Conservation (phyloP, 2,113 vertebrate species). For the Pseudorhombus dupliciocellatus region DNA sequence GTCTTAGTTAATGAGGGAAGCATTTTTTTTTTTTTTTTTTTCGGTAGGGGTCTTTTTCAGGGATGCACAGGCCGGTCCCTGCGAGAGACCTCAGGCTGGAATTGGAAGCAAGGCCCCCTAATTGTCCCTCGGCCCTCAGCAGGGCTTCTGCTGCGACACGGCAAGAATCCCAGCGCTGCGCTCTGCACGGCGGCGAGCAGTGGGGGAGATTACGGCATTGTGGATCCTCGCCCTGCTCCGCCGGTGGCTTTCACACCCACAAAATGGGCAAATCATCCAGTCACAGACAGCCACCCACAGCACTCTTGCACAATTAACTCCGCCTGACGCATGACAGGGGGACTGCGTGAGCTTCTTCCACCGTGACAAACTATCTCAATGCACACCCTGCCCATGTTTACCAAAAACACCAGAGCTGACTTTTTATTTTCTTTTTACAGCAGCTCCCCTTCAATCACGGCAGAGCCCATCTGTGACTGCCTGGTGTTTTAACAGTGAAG, state of each 20-base stretch:
- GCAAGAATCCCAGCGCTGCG: slow-evolving; percentile 48
- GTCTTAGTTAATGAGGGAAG: slow-evolving; percentile 3
- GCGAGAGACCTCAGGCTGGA: slow-evolving; percentile 40
- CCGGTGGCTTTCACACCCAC: slow-evolving; percentile 66
- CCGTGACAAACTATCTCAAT: slow-evolving; percentile 46
- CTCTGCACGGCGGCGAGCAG: slow-evolving; percentile 26
- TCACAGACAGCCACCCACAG: slow-evolving; percentile 52
- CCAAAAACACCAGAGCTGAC: slow-evolving; percentile 34
- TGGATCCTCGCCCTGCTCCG: slow-evolving; percentile 58
- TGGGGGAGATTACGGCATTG: slow-evolving; percentile 56
- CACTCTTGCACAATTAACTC: slow-evolving; percentile 63
- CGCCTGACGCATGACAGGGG: slow-evolving; percentile 47
- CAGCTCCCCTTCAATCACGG: slow-evolving; percentile 8
- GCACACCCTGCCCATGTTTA: slow-evolving; percentile 27
- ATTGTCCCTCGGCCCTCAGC: slow-evolving; percentile 63
- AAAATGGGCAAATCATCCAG: slow-evolving; percentile 73
- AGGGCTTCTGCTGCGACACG: slow-evolving; percentile 51
- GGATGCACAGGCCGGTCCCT: slow-evolving; percentile 30
- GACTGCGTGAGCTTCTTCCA: slow-evolving; percentile 31
- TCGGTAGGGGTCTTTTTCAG: not conserved
- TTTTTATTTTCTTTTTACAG: slow-evolving; percentile 20
- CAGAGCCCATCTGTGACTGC: slow-evolving; percentile 28
- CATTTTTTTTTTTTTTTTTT: slow-evolving; percentile 13
- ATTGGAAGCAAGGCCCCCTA: slow-evolving; percentile 62
- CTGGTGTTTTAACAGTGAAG: slow-evolving; percentile 4